phyloP scores from a whole-genome alignment of 2,113 vertebrate species.

The Hypocryptadius cinnamomeus region DNA sequence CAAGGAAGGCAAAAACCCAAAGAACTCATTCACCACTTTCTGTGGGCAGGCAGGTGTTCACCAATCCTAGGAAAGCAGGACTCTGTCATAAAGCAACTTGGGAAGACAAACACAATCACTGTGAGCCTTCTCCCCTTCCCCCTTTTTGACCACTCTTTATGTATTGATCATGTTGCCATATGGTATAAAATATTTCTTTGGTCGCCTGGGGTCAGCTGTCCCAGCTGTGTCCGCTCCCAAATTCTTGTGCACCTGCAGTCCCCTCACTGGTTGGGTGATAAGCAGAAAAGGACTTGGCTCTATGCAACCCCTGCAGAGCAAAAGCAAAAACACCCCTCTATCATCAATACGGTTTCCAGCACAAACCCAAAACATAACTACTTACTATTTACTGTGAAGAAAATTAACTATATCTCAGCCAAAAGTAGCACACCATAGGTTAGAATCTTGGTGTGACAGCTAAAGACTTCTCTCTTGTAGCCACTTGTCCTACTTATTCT shows the following conservation, averaged over 20 bases:
- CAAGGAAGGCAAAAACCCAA: not conserved
- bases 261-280: too few relatives aligned
- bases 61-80: too few relatives aligned
- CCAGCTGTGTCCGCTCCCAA: not conserved
- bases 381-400: not conserved
- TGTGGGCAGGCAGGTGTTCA: not conserved
- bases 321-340: not conserved
- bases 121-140: not conserved
- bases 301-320: not conserved
- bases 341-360: not conserved
- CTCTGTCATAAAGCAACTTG: not conserved
- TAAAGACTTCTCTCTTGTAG: not conserved
- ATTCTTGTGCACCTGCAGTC: not conserved
- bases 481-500: not conserved
- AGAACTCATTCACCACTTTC: not conserved
- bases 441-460: not conserved
- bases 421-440: not conserved
- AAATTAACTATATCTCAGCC: not conserved
- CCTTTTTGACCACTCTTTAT: accelerated
- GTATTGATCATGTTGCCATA: not conserved
- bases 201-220: not conserved
- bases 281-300: not conserved
- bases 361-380: not conserved
- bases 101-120: not conserved
- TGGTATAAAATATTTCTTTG: not conserved